phyloP scores from a whole-genome alignment of 2,113 vertebrate genomes.

The Takifugu bimaculatus region DNA sequence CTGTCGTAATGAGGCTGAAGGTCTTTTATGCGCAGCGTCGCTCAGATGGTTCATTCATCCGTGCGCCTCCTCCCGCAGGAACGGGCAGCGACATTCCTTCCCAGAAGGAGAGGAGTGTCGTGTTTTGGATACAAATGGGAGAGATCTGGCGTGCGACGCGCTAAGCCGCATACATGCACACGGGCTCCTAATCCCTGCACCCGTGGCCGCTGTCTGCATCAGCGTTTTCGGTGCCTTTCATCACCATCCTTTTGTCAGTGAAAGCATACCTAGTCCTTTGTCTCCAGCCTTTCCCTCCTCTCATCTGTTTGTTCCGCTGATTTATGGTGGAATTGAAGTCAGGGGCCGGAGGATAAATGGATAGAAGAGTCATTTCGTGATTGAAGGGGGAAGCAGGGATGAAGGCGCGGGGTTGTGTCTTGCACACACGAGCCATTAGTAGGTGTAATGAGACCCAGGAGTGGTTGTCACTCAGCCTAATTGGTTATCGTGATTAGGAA shows the following conservation, averaged over 20 bases:
- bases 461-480: conserved; percentile 61
- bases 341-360: conserved; percentile 39
- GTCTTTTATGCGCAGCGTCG: not conserved
- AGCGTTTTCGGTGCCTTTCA: conserved; percentile 55
- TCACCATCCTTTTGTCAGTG: conserved; percentile 47
- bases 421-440: conserved; percentile 47
- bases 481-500: conserved; percentile 56
- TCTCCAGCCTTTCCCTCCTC: conserved; percentile 27
- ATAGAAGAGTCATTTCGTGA: conserved; percentile 49
- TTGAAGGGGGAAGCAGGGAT: conserved; percentile 32
- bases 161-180: conserved; percentile 18
- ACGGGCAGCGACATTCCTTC: conserved; percentile 21
- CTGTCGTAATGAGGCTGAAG: conserved; percentile 3
- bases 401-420: conserved; percentile 31
- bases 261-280: conserved; percentile 46
- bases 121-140: conserved; percentile 57
- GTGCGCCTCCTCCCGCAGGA: conserved; percentile 26
- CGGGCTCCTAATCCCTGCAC: conserved; percentile 14
- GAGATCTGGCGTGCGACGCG: conserved; percentile 21
- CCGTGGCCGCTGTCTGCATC: conserved; percentile 31
- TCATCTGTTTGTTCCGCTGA: conserved; percentile 52
- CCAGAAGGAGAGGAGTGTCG: conserved; percentile 25
- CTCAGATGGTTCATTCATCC: conserved; percentile 3
- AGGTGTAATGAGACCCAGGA: conserved; percentile 51
- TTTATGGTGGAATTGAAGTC: conserved; percentile 54